A percentile compares a stretch with the other conserved stretches of the same genome.
Conservation (phyloP, 2,113 vertebrate species). For the Pomatorhinus ruficollis region DNA sequence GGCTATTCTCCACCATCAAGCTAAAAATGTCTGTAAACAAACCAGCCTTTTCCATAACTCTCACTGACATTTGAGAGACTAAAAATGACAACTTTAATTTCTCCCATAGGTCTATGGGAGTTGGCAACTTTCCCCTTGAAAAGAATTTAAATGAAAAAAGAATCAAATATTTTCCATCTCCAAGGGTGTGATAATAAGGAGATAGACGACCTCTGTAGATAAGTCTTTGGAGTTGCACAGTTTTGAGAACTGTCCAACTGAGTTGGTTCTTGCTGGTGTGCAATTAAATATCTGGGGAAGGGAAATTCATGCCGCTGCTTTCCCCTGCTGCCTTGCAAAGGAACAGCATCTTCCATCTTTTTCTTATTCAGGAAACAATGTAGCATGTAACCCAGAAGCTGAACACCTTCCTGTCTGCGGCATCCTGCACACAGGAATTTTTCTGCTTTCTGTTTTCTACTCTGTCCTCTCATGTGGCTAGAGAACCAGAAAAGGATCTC, state of each 20-base stretch:
- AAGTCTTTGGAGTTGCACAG: not conserved
- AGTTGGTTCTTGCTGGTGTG: not conserved
- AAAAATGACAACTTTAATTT: not conserved
- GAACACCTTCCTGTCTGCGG: not conserved
- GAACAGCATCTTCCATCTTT: not conserved
- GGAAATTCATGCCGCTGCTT: not conserved
- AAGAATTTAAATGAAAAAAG: not conserved
- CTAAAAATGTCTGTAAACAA: not conserved
- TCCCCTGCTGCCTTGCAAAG: not conserved
- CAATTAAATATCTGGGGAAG: not conserved
- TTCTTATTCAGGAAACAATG: not conserved
- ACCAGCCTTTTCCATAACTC: not conserved
- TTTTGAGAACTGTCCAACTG: not conserved
- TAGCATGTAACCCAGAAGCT: not conserved
- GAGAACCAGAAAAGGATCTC: not conserved
- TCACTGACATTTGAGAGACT: not conserved
- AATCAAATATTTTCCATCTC: not conserved
- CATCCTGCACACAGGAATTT: rapidly evolving
- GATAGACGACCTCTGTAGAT: not conserved
- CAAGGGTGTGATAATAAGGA: not conserved
- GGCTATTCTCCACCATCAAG: not conserved
- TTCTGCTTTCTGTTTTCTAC: not conserved
- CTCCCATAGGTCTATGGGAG: not conserved
- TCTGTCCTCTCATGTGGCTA: not conserved
- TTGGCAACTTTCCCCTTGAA: not conserved